Conservation (phyloP, 2,797 vertebrate species). For the Pseudochaenichthys georgianus region DNA sequence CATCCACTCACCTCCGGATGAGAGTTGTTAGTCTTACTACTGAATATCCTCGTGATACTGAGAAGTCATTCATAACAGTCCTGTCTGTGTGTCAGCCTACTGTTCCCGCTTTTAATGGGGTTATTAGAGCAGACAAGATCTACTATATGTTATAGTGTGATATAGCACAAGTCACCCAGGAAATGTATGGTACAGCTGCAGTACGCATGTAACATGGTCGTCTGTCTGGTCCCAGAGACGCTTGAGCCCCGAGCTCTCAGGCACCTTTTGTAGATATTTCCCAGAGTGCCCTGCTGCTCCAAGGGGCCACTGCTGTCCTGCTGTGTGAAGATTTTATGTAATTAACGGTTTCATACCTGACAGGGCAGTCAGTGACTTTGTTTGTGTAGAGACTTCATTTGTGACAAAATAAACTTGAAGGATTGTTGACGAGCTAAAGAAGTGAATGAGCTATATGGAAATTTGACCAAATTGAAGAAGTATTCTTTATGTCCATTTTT, state of each 20-base stretch:
- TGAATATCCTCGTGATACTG: conserved; percentile 40
- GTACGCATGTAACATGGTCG: conserved; percentile 14
- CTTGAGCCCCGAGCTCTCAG: conserved; percentile 30
- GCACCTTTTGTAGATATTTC: conserved; percentile 72
- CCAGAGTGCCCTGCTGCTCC: conserved; percentile 56
- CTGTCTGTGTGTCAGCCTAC: conserved; percentile 52
- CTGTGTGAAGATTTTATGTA: conserved; percentile 60
- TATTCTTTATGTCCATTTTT: conserved; percentile 32
- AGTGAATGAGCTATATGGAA: conserved; percentile 49
- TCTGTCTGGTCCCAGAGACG: conserved; percentile 13
- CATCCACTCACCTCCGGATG: conserved; percentile 28
- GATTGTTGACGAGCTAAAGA: conserved; percentile 2
- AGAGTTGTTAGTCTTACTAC: conserved; percentile 35
- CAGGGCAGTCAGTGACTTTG: conserved; percentile 44
- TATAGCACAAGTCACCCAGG: conserved; percentile 47
- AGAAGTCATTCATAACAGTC: conserved; percentile 50
- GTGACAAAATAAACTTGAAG: conserved; percentile 32
- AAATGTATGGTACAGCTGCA: conserved; percentile 26
- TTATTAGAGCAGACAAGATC: conserved; percentile 33
- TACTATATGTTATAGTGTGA: conserved; percentile 35
- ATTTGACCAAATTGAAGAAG: conserved; percentile 24
- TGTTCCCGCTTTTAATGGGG: conserved; percentile 25
- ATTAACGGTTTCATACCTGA: conserved; percentile 43
- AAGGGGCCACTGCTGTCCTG: conserved; percentile 51
- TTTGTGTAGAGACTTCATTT: conserved; percentile 67